phyloP scores from a whole-genome alignment of 2,113 vertebrate genomes.

The Hippocampus barbouri region DNA sequence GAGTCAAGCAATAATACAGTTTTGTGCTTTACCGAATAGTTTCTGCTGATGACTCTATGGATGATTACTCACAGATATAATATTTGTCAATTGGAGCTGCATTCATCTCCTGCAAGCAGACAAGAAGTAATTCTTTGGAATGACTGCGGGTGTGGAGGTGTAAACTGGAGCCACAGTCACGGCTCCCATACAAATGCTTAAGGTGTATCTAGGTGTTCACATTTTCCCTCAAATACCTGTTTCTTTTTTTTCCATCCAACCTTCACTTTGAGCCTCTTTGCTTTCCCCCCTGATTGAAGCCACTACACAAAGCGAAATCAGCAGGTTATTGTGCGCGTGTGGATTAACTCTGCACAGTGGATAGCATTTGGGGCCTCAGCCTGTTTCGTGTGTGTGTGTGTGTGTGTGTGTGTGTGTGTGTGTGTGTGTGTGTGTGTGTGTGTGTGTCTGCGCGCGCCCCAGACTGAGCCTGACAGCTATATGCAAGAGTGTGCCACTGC shows the following conservation, averaged over 20 bases:
- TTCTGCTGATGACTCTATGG: constrained; percentile 34
- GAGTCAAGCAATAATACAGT: constrained; percentile 30
- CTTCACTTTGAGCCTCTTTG: constrained; percentile 33
- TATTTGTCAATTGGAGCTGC: background rate
- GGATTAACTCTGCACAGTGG: constrained; percentile 45
- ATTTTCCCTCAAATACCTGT: constrained; percentile 15
- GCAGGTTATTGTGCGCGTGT: constrained; percentile 28
- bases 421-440: constrained; percentile 22
- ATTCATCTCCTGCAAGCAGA: constrained; percentile 17
- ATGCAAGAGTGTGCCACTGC: constrained; percentile 40
- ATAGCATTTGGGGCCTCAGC: constrained; percentile 29
- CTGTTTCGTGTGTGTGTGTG: constrained; percentile 36
- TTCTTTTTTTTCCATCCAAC: constrained; percentile 1
- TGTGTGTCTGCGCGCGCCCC: background rate
- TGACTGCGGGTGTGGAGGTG: constrained; percentile 20
- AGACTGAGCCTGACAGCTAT: constrained; percentile 52
- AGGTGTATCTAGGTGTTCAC: constrained; percentile 29
- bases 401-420: constrained; percentile 7
- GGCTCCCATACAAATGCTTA: constrained; percentile 29
- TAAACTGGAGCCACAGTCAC: constrained; percentile 18
- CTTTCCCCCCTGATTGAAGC: constrained; percentile 27
- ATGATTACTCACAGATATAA: background rate
- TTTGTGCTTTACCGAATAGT: constrained; percentile 38
- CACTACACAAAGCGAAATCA: constrained; percentile 29
- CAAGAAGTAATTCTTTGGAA: constrained; percentile 18